Conservation (phyloP, 2,797 vertebrate species). For the Oreochromis grahami region DNA sequence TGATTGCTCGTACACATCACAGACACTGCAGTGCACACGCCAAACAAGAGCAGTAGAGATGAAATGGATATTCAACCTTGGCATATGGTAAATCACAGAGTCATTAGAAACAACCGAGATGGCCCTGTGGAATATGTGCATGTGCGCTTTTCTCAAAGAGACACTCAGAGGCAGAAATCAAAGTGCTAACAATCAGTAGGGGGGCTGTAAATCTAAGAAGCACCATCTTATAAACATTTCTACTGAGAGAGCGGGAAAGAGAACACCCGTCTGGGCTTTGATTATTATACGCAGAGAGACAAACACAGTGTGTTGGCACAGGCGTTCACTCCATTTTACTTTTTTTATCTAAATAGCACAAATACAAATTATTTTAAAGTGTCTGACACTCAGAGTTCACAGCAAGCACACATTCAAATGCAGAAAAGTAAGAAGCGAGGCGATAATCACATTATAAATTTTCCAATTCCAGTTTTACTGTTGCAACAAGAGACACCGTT, state of each 20-base stretch:
- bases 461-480: neutral
- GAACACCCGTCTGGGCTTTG: neutral
- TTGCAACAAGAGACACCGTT: neutral
- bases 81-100: slow-evolving; percentile 22
- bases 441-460: neutral
- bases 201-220: slow-evolving; percentile 21
- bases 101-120: neutral
- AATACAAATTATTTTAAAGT: neutral
- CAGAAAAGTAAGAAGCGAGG: neutral
- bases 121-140: slow-evolving; percentile 3
- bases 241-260: neutral
- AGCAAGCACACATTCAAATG: neutral
- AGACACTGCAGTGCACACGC: neutral
- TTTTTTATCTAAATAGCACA: slow-evolving; percentile 10
- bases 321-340: neutral
- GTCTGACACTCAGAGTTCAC: neutral
- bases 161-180: slow-evolving; percentile 23
- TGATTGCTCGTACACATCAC: slow-evolving; percentile 17
- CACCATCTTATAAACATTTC: slow-evolving; percentile 10
- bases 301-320: neutral
- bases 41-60: neutral
- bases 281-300: neutral
- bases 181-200: slow-evolving; percentile 23
- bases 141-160: slow-evolving; percentile 22
- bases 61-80: slow-evolving; percentile 30